phyloP scores from a whole-genome alignment of 2,888 invertebrate genomes.

The Microchrysa polita region DNA sequence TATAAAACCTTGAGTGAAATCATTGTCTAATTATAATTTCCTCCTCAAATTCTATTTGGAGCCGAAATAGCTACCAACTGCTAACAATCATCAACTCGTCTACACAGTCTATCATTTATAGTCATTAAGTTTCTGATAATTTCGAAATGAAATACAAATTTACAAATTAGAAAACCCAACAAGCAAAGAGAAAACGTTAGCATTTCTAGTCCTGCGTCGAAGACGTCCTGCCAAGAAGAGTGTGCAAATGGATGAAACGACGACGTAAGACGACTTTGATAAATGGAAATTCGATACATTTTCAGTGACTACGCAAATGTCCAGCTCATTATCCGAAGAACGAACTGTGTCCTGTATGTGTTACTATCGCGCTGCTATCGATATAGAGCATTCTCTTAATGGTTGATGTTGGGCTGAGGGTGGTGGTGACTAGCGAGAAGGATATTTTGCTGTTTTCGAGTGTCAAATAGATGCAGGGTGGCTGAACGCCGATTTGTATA shows the following conservation, averaged over 20 bases:
- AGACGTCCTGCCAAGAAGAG: conserved; percentile 1
- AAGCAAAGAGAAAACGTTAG: conserved; percentile 8
- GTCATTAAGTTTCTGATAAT: conserved; percentile 45
- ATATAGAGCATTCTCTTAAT: neutral
- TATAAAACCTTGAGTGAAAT: no score
- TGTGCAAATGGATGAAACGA: conserved; percentile 28
- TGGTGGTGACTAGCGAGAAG: no score
- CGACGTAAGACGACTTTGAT: conserved; percentile 47
- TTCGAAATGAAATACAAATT: conserved; percentile 49
- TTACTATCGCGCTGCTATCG: conserved; percentile 1
- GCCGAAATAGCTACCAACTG: neutral
- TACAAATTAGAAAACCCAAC: conserved; percentile 39
- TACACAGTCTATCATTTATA: neutral
- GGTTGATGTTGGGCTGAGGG: conserved; percentile 5
- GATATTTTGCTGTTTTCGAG: no score
- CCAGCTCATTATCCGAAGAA: conserved; percentile 50
- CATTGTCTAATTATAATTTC: neutral
- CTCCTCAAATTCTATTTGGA: neutral
- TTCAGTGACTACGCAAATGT: conserved; percentile 51
- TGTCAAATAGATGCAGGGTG: no score
- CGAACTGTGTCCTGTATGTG: conserved; percentile 33
- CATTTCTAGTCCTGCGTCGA: neutral
- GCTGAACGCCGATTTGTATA: no score
- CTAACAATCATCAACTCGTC: conserved; percentile 12
- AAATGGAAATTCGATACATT: conserved; percentile 51